Percentiles rank a stretch among this genome's conserved stretches.
Conservation (phyloP, 2,113 vertebrate genomes). For the Herpailurus yagouaroundi region DNA sequence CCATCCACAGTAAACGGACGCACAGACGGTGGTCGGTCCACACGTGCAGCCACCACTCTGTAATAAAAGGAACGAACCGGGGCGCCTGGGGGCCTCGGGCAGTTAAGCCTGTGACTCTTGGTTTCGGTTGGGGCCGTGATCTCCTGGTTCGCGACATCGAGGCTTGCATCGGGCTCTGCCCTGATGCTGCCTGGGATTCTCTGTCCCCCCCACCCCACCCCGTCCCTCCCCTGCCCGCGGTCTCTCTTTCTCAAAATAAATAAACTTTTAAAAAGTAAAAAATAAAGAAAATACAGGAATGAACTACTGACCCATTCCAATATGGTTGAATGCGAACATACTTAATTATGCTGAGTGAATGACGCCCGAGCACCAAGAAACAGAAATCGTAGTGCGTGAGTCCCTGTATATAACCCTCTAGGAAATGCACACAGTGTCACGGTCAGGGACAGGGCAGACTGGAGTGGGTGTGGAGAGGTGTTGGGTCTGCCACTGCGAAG, state of each 20-base stretch:
- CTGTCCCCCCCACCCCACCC: no score
- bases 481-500: not conserved
- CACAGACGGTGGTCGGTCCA: not conserved
- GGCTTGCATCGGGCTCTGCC: no score
- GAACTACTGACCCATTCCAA: not conserved
- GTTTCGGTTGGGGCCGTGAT: no score
- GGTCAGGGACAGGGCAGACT: not conserved
- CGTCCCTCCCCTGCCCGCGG: no score
- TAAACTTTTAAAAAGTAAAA: no score
- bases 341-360: not conserved
- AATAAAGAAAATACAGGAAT: not conserved
- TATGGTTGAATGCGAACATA: rapidly evolving
- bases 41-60: no score
- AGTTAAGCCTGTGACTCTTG: no score
- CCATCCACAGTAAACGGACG: not conserved
- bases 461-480: not conserved
- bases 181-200: no score
- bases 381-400: not conserved
- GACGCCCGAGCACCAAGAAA: not conserved
- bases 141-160: no score
- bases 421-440: not conserved
- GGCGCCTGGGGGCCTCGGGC: no score
- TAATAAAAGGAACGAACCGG: not conserved
- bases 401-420: rapidly evolving
- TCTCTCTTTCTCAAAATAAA: no score